Evolutionary conservation across 23 tunicate species (phyloP), one percentile per base, ranked within the genome.

Genomic region (Styela plicata): DNA sequence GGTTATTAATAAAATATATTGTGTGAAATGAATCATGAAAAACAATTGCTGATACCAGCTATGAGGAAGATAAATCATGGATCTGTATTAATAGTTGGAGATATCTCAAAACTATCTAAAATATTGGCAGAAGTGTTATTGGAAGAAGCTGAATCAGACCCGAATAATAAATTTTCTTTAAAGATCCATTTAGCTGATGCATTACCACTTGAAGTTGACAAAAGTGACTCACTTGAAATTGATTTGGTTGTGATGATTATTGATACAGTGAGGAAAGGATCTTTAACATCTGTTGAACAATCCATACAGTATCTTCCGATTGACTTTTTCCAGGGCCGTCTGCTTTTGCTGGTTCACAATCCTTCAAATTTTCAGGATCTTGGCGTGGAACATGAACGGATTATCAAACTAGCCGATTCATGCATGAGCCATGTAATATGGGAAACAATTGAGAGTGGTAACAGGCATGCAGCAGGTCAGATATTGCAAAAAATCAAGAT

Each of bases 161-260:
- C 57, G 57, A 66, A 28, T 17, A 28, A 66, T 28, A 28, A 17
- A 66, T 66, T 66, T 5, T 26, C 31, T 3, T 17, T 66, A 17
- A 66, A 66, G 71, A 66, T 66, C 17, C 30, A 26, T 66, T 25
- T 25, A 7, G 71, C 31, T 10, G 31, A 66, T 25, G 10, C 16
- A 26, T 28, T 66, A 25, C 71, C 71, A 5, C 10, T 66, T 5
- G 31, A 26, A 7, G 16, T 5, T 3, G 71, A 28, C 17, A 17
- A 66, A 10, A 66, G 17, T 66, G 71, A 26, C 17, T 66, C 17
- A 25, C 31, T 66, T 7, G 31, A 66, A 66, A 66, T 26, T 17
- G 71, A 66, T 28, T 66, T 66, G 71, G 31, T 66, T 66, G 10
- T 66, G 31, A 26, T 66, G 71, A 10, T 66, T 28, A 10, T 66